phyloP scores from a whole-genome alignment of 2,888 invertebrate species.

The Malthinus seriepunctatus region DNA sequence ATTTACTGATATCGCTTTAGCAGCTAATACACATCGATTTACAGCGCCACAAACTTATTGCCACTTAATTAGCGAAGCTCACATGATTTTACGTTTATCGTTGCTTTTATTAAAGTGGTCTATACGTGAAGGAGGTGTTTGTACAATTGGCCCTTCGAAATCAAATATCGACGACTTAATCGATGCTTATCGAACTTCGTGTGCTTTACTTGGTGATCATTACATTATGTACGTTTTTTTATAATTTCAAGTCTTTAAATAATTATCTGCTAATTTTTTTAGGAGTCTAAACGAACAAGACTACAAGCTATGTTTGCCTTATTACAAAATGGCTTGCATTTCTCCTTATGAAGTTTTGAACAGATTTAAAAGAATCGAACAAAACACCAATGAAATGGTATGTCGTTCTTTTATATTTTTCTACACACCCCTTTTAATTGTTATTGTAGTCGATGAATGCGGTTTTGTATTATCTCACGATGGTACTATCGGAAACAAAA shows the following conservation, averaged over 20 bases:
- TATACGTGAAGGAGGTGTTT: slow-evolving; percentile 47
- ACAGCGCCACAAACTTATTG: slow-evolving; percentile 70
- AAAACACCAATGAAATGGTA: slow-evolving; percentile 49
- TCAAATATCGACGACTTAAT: slow-evolving; percentile 51
- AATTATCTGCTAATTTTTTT: slow-evolving; percentile 21
- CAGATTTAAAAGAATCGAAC: slow-evolving; percentile 50
- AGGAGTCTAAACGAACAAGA: slow-evolving; percentile 47
- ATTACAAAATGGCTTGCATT: slow-evolving; percentile 60
- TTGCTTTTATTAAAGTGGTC: slow-evolving; percentile 51
- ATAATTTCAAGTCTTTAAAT: background rate
- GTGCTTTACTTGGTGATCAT: slow-evolving; percentile 62
- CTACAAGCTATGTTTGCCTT: slow-evolving; percentile 55
- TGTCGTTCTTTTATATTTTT: slow-evolving; percentile 7
- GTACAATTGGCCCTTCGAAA: slow-evolving; percentile 39
- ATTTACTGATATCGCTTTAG: slow-evolving; percentile 70
- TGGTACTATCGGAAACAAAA: slow-evolving; percentile 52
- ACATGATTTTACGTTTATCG: slow-evolving; percentile 64
- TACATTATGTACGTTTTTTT: slow-evolving; percentile 55
- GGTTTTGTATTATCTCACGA: slow-evolving; percentile 50
- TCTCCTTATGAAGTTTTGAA: slow-evolving; percentile 56
- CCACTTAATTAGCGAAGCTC: slow-evolving; percentile 74
- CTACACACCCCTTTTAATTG: slow-evolving; percentile 1
- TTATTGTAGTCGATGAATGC: slow-evolving; percentile 48
- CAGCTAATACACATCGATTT: slow-evolving; percentile 66
- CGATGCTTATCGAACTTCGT: slow-evolving; percentile 57